phyloP scores from a whole-genome alignment of 2,888 invertebrate species.

The Zygothrica quintamaculata region DNA sequence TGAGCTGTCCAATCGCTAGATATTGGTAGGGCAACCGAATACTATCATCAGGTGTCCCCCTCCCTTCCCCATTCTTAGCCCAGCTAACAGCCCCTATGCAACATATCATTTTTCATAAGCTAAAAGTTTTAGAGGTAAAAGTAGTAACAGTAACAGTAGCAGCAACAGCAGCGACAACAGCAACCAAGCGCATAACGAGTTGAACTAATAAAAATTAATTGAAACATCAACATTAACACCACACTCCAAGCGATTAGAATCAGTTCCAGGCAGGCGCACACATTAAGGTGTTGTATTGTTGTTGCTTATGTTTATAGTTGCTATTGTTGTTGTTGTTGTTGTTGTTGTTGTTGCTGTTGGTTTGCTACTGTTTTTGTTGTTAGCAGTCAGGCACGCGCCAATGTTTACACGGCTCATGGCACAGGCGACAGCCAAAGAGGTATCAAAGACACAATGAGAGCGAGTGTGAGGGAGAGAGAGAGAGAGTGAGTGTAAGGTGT shows the following conservation, averaged over 20 bases:
- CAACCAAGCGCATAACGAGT: slow-evolving; percentile 55
- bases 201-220: slow-evolving; percentile 77
- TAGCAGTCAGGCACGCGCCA: slow-evolving; percentile 72
- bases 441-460: slow-evolving; percentile 5
- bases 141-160: slow-evolving; percentile 3
- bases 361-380: slow-evolving; percentile 56
- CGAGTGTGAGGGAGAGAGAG: too few species aligned
- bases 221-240: slow-evolving; percentile 78
- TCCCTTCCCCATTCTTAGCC: too few species aligned
- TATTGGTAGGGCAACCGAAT: slow-evolving; percentile 15
- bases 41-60: slow-evolving; percentile 16
- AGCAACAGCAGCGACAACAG: neutral
- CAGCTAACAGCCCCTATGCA: slow-evolving; percentile 30
- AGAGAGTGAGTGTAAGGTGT: too few species aligned
- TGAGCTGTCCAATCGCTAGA: slow-evolving; percentile 47
- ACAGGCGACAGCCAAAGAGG: slow-evolving; percentile 46
- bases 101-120: slow-evolving; percentile 64
- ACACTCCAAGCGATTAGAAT: slow-evolving; percentile 71
- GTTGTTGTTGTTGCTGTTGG: slow-evolving; percentile 21
- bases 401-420: slow-evolving; percentile 79
- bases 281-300: slow-evolving; percentile 72
- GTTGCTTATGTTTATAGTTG: slow-evolving; percentile 28
- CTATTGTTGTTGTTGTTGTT: slow-evolving; percentile 38
- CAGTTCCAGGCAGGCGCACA: slow-evolving; percentile 76
- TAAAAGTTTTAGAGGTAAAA: too few species aligned